Evolutionary conservation across 2,113 vertebrate species (phyloP), one percentile per base, ranked within the genome.

Genomic region (Macquaria ambigua): DNA sequence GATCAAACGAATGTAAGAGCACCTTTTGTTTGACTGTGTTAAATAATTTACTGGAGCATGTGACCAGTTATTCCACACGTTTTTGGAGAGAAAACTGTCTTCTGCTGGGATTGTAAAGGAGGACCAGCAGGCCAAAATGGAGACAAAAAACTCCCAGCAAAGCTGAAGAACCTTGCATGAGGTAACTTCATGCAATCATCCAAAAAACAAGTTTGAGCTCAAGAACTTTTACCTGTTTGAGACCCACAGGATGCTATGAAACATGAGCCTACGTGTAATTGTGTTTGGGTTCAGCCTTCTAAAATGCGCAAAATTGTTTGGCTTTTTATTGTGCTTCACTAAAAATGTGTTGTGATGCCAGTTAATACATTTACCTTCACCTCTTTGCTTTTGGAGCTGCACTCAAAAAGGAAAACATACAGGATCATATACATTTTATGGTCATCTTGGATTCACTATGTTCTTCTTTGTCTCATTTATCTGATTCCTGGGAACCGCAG

Each of bases 171-270:
- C 75, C 55, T 64, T 74, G 66, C 25, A 87, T 89, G 89, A 92
- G 85, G 89, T 88, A 92, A 92, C 87, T 78, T 85, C 28, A 43
- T 50, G 84, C 84, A 89, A 85, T 90, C 87, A 53, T 68, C 59
- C 46, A 43, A 71, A 43, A 28, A 86, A 61, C 64, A 84, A 90
- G 79, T 87, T 89, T 41, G 63, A 76, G 62, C 68, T 86, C 0
- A 7, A 59, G 50, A 90, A 87, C 68, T 75, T 89, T 67, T 70
- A 11, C 79, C 77, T 69, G 61, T 77, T 67, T 75, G 70, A 80
- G 69, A 64, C 82, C 86, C 85, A 67, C 46, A 73, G 86, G 91
- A 85, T 63, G 53, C 77, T 34, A 74, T 79, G 64, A 25, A 66
- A 74, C 23, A 79, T 23, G 70, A 81, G n/a, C 18, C 28, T 20